These are phyloP conservation scores for Trigoniulus corallinus DNA, from an alignment of 1,140 invertebrate genomes.

Conservation along the genomic window DNA sequence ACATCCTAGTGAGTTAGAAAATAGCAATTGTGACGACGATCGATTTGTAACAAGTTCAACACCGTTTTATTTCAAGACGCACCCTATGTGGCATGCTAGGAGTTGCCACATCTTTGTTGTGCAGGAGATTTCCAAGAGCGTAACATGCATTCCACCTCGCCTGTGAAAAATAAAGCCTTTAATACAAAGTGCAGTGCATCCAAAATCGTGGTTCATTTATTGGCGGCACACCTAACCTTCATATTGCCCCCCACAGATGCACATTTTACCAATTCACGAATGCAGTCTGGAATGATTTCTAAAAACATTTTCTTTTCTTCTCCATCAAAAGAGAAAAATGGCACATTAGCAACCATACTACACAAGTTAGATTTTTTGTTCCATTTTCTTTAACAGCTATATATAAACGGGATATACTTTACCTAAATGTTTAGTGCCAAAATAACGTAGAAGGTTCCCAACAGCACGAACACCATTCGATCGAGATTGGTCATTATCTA, in stretches of 20 bases:
- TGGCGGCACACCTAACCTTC: too few species aligned
- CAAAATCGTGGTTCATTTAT: too few species aligned
- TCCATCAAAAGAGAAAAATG: too few species aligned
- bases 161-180: constrained; percentile 23
- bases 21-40: too few species aligned
- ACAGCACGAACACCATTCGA: constrained; percentile 60
- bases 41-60: neutral
- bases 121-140: constrained; percentile 57
- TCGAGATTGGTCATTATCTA: constrained; percentile 52
- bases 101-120: constrained; percentile 28
- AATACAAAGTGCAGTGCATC: constrained; percentile 8
- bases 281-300: constrained; percentile 32
- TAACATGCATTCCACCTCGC: constrained; percentile 81
- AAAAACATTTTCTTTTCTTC: neutral
- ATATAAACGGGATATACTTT: too few species aligned
- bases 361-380: too few species aligned
- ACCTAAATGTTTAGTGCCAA: constrained; percentile 34
- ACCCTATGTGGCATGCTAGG: constrained; percentile 29
- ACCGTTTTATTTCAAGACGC: constrained; percentile 20
- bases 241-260: constrained; percentile 48
- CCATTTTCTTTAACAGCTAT: too few species aligned
- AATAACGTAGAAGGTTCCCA: constrained; percentile 54
- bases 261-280: constrained; percentile 43
- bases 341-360: too few species aligned
- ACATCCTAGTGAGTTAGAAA: constrained; percentile 31